Evolutionary conservation across 2,888 invertebrate genomes (phyloP).

Genomic region (Magallana nippona): DNA sequence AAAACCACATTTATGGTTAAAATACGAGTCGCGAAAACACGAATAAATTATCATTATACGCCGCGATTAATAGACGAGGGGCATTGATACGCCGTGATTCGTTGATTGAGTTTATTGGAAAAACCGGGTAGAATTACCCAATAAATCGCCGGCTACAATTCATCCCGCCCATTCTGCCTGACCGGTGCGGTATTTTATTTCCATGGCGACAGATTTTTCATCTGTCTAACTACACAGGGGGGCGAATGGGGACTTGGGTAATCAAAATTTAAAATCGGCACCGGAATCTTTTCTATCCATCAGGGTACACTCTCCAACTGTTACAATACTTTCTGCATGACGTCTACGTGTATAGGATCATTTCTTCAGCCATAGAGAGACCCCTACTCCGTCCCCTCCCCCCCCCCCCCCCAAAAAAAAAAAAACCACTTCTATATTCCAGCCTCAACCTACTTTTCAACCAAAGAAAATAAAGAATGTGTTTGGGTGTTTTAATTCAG

Average conservation of each 20-base stretch:
- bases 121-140: constrained; percentile 34
- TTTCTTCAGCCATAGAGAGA: background rate
- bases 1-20: constrained; percentile 21
- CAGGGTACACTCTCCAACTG: no score
- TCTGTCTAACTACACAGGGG: constrained; percentile 3
- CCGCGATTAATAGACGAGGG: background rate
- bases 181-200: constrained; percentile 38
- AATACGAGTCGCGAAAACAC: background rate
- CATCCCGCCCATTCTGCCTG: background rate
- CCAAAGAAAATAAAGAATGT: no score
- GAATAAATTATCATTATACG: constrained; percentile 28
- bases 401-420: no score
- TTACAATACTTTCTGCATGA: no score
- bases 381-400: no score
- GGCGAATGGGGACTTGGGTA: constrained; percentile 6
- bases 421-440: no score
- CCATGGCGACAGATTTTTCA: constrained; percentile 39
- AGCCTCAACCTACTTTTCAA: no score
- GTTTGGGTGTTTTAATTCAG: no score
- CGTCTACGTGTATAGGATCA: background rate
- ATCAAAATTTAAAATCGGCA: constrained; percentile 1
- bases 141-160: constrained; percentile 30
- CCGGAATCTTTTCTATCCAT: background rate
- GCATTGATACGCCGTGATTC: constrained; percentile 18
- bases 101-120: constrained; percentile 37